Percentiles rank a stretch among this genome's conserved stretches.
These are phyloP conservation scores for Calephelis perditalis DNA, from an alignment of 2,888 invertebrate genomes.

Conservation along the genomic window DNA sequence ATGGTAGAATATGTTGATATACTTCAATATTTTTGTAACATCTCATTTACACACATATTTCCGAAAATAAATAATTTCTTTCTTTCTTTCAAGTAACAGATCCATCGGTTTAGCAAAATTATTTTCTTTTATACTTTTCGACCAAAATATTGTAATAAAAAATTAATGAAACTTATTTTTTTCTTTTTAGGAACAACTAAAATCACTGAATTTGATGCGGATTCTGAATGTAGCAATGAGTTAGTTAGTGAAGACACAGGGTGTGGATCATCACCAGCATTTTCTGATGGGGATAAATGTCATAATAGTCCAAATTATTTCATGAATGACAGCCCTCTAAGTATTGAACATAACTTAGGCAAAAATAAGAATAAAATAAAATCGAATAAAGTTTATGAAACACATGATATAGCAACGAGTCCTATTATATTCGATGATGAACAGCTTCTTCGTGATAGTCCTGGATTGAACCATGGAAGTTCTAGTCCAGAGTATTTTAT, in stretches of 20 bases:
- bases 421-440: constrained; percentile 13
- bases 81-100: too few relatives aligned
- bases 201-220: constrained; percentile 24
- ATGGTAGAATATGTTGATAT: too few relatives aligned
- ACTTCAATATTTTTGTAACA: too few relatives aligned
- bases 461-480: constrained; percentile 2
- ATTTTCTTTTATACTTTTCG: too few relatives aligned
- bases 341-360: constrained; percentile 6
- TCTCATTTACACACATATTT: too few relatives aligned
- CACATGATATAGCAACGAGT: constrained; percentile 12
- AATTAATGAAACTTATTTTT: neutral
- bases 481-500: constrained; percentile 20
- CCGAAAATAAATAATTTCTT: too few relatives aligned
- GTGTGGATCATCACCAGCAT: constrained; percentile 58
- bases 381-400: constrained; percentile 3
- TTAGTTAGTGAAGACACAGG: constrained; percentile 57
- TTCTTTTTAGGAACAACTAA: constrained; percentile 16
- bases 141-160: too few relatives aligned
- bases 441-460: constrained; percentile 1
- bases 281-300: constrained; percentile 56
- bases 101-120: too few relatives aligned
- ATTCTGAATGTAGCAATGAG: constrained; percentile 35
- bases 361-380: constrained; percentile 8
- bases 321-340: constrained; percentile 13
- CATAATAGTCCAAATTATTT: constrained; percentile 48